Percentiles rank a stretch among this genome's conserved stretches.
Conservation (phyloP, 2,797 vertebrate species). For the Paedocypris micromegethes region DNA sequence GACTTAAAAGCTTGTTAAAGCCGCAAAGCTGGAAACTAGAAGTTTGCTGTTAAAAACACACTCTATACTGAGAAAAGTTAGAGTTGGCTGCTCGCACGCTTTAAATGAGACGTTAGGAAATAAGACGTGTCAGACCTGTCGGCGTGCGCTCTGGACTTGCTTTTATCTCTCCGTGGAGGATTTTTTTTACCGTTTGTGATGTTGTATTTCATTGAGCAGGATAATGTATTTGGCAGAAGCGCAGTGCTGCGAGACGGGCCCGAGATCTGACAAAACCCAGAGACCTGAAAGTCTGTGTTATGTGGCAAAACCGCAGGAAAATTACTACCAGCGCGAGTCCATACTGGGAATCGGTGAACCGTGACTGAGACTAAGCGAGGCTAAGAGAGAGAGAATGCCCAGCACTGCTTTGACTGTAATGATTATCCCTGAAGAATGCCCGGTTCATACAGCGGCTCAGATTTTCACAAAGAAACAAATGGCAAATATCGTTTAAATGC, state of each 20-base stretch:
- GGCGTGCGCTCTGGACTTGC: slow-evolving; percentile 1
- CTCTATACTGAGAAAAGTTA: slow-evolving; percentile 20
- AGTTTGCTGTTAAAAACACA: slow-evolving; percentile 14
- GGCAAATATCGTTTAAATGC: slow-evolving; percentile 61
- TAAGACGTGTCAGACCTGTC: background rate
- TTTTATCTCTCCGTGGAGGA: slow-evolving; percentile 6
- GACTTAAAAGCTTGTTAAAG: no score
- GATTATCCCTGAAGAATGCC: slow-evolving; percentile 65
- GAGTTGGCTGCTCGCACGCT: slow-evolving; percentile 26
- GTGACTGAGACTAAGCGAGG: slow-evolving; percentile 49
- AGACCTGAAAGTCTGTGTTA: slow-evolving; percentile 43
- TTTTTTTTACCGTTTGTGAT: background rate
- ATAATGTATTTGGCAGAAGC: background rate
- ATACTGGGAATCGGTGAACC: slow-evolving; percentile 49
- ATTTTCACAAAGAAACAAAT: slow-evolving; percentile 61
- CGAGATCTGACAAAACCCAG: slow-evolving; percentile 3
- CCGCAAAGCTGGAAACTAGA: slow-evolving; percentile 28
- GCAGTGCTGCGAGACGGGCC: background rate
- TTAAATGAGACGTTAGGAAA: slow-evolving; percentile 27
- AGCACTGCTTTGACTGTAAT: slow-evolving; percentile 62
- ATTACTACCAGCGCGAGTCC: slow-evolving; percentile 53
- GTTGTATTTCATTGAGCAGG: background rate
- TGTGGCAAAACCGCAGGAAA: slow-evolving; percentile 54
- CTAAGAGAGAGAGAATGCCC: slow-evolving; percentile 59
- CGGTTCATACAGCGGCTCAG: slow-evolving; percentile 60